These are phyloP conservation scores for Coleophora flavipennella DNA, from an alignment of 2,888 invertebrate species.

Conservation along the genomic window DNA sequence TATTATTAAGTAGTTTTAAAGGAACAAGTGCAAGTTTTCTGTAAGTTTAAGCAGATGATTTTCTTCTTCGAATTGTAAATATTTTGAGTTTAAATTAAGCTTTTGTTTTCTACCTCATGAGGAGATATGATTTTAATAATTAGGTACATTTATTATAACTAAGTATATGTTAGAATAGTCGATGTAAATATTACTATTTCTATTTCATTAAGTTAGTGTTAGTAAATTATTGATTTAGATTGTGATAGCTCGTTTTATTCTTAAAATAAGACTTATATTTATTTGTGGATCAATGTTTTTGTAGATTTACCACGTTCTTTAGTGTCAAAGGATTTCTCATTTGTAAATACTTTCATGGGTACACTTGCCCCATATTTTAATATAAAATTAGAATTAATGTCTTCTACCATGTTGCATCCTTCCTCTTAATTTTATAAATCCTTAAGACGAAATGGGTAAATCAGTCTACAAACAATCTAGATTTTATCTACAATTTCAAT, in stretches of 20 bases:
- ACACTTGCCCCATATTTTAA: no score
- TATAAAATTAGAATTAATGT: no score
- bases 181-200: conserved; percentile 33
- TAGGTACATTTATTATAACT: neutral
- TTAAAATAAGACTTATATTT: conserved; percentile 16
- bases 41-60: conserved; percentile 9
- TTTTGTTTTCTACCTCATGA: conserved; percentile 67
- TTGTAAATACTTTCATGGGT: conserved; percentile 34
- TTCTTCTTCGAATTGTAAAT: conserved; percentile 15
- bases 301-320: conserved; percentile 14
- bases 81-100: conserved; percentile 10
- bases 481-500: no score
- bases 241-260: conserved; percentile 56
- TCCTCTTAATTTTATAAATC: no score
- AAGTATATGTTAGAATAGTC: no score
- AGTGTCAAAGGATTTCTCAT: conserved; percentile 13
- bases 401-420: no score
- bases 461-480: no score
- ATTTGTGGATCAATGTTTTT: conserved; percentile 19
- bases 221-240: conserved; percentile 63
- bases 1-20: conserved; percentile 20
- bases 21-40: conserved; percentile 1
- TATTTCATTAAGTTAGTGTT: conserved; percentile 15
- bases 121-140: conserved; percentile 26
- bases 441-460: no score